These are phyloP conservation scores for Copidosoma aretas DNA, from an alignment of 2,888 invertebrate species.

Conservation along the genomic window DNA sequence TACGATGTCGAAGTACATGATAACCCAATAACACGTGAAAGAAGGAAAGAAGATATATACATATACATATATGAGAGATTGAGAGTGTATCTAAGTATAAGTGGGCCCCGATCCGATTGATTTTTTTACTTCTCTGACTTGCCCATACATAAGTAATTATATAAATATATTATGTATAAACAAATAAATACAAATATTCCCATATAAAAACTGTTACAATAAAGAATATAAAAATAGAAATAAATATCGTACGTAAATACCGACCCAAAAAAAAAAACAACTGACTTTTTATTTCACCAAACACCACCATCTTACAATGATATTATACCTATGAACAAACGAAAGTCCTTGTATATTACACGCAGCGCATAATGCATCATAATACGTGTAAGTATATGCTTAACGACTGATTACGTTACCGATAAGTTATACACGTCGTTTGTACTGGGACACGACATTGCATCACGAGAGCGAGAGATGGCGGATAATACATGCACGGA, in stretches of 20 bases:
- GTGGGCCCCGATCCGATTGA: conserved; percentile 50
- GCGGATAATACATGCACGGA: too few relatives aligned
- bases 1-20: conserved; percentile 38
- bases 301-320: not conserved
- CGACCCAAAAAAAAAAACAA: conserved; percentile 42
- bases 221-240: conserved; percentile 52
- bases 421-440: too few relatives aligned
- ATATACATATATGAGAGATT: conserved; percentile 28
- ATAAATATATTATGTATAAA: not conserved
- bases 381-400: too few relatives aligned
- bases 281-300: conserved; percentile 15
- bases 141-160: too few relatives aligned
- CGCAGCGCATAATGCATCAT: too few relatives aligned
- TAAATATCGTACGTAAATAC: conserved; percentile 55
- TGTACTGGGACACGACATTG: too few relatives aligned
- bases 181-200: conserved; percentile 47
- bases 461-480: too few relatives aligned
- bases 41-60: too few relatives aligned
- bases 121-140: conserved; percentile 55
- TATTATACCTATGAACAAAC: too few relatives aligned
- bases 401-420: too few relatives aligned
- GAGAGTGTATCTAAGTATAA: conserved; percentile 44
- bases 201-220: conserved; percentile 53
- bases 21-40: conserved; percentile 10
- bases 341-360: too few relatives aligned